These are phyloP conservation scores for Oscheius sp. DNA, from an alignment of 2,888 invertebrate genomes.

Conservation along the genomic window DNA sequence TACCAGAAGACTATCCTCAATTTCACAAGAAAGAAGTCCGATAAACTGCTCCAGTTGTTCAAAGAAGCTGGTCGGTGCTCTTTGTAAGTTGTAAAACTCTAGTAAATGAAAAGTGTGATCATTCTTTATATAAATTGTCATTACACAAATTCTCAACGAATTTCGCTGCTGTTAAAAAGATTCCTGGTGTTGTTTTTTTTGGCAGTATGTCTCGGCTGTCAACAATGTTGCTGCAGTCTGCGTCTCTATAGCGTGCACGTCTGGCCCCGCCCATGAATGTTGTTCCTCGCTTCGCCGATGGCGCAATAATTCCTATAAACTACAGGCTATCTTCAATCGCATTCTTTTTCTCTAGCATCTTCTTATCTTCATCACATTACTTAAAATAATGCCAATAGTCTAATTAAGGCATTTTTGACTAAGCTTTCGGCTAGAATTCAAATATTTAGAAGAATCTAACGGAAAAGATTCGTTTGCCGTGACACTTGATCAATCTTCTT, in stretches of 20 bases:
- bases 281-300: conserved; percentile 22
- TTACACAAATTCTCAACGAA: no score
- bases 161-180: not conserved
- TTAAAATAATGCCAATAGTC: no score
- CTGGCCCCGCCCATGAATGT: conserved; percentile 21
- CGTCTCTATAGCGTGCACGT: not conserved
- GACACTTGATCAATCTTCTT: no score
- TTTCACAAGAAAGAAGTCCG: conserved; percentile 82
- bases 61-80: conserved; percentile 32
- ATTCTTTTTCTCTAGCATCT: not conserved
- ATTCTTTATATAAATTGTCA: not conserved
- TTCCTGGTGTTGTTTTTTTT: not conserved
- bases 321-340: not conserved
- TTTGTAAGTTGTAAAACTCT: not conserved
- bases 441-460: not conserved
- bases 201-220: not conserved
- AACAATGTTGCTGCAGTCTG: conserved; percentile 15
- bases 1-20: conserved; percentile 84
- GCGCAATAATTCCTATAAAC: conserved; percentile 23
- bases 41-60: conserved; percentile 74
- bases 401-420: not conserved
- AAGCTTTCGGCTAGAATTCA: not conserved
- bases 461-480: not conserved
- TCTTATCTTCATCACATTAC: not conserved
- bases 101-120: not conserved